Conservation (phyloP, 1,140 invertebrate genomes). For the Thalassaphorura encarpata region DNA sequence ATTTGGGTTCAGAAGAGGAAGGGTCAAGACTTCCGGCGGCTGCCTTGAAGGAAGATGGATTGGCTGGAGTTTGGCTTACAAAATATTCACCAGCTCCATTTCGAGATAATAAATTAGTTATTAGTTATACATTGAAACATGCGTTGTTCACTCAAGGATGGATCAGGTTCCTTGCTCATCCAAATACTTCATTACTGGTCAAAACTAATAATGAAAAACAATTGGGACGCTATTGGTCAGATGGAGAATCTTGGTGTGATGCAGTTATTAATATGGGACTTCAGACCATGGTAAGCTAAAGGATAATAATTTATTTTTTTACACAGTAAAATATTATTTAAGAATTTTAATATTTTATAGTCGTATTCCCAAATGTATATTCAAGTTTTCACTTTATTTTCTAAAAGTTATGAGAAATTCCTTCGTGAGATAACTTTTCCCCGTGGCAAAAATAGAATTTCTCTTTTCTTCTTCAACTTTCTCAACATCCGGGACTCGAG, state of each 20-base stretch:
- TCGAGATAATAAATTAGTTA: neutral
- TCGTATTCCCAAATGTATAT: neutral
- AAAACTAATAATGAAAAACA: constrained; percentile 5
- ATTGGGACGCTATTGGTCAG: constrained; percentile 13
- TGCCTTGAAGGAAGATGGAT: no score
- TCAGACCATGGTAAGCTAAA: neutral
- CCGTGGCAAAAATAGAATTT: no score
- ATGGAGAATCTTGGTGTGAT: constrained; percentile 25
- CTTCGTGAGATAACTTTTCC: no score
- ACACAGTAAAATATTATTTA: neutral
- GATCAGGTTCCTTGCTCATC: constrained; percentile 10
- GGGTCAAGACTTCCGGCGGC: no score
- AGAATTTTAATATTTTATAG: constrained; percentile 2
- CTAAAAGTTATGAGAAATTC: no score
- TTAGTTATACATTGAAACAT: constrained; percentile 11
- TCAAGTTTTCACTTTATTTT: neutral
- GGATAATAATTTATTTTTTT: neutral
- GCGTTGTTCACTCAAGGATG: constrained; percentile 10
- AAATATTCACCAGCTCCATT: constrained; percentile 4
- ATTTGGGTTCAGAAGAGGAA: neutral
- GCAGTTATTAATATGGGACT: constrained; percentile 12
- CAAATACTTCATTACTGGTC: neutral
- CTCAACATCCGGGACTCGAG: no score
- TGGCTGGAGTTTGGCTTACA: constrained; percentile 14
- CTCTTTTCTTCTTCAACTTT: no score